Base-by-base conservation (phyloP, 2,888 invertebrate genomes). In the Watsonalla cultraria region DNA sequence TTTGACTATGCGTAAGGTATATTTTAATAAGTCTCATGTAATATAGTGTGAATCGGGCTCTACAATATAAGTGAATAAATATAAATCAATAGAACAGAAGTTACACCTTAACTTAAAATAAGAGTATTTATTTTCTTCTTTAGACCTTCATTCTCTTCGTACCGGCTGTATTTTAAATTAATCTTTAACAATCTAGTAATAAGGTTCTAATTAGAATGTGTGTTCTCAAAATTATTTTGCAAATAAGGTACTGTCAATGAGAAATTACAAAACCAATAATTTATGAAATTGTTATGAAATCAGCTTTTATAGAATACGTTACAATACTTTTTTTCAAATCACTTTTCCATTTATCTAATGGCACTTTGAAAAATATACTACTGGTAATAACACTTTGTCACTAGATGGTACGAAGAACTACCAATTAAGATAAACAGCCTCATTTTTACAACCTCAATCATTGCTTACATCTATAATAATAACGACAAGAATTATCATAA, bases 361-460 rank as follows among this genome's bases (percentile, higher is more conserved):
- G 47, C 24, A 47, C 47, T 47, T 33, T 47, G 14, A 5, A 47
- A 49, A 54, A 51, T 13, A 34, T 34, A 35, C n/a, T n/a, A n/a
- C n/a, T n/a, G n/a, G n/a, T n/a, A n/a, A n/a, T n/a, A n/a, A n/a
- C 24, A 7, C 55, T 57, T 54, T 57, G 58, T 57, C 24, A 24
- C 24, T 24, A 24, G 24, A 64, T 65, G 68, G 72, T 70, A 80
- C 73, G 68, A 73, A 77, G 73, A 68, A 59, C 58, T 65, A 67
- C 56, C 64, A 65, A 74, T 71, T 68, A 70, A 73, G 65, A 67
- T 67, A 70, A 80, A 77, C 84, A 86, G 84, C 86, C 86, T 86
- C 83, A 70, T 74, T 66, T 68, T 74, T 79, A 84, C 86, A 86
- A 86, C 86, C 84, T 78, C 74, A 64, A 24, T 24, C 67, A 64